phyloP scores from a whole-genome alignment of 23 tunicate genomes.

The Aplidium turbinatum region DNA sequence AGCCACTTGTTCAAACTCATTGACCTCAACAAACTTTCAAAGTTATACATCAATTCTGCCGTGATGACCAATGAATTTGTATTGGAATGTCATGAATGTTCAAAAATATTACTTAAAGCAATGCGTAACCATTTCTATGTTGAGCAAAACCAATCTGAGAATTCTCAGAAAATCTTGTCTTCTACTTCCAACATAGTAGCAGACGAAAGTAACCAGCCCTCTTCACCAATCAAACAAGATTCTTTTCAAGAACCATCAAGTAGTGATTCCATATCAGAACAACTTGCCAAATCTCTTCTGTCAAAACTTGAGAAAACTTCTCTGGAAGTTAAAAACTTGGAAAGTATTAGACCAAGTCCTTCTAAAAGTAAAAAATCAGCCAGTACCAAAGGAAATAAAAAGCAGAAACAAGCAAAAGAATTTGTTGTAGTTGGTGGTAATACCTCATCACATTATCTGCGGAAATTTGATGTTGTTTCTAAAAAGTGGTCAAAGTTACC shows the following conservation, averaged over 20 bases:
- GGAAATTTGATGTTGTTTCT: slow-evolving; percentile 7
- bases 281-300: too few relatives aligned
- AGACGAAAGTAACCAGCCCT: too few relatives aligned
- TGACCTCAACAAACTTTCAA: slow-evolving; percentile 1
- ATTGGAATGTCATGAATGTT: background rate
- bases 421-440: slow-evolving; percentile 23
- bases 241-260: too few relatives aligned
- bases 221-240: too few relatives aligned
- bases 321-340: too few relatives aligned
- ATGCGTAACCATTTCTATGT: background rate
- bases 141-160: background rate
- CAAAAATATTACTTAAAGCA: background rate
- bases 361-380: background rate
- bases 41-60: background rate
- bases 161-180: too few relatives aligned
- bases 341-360: too few relatives aligned
- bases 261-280: too few relatives aligned
- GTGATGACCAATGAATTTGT: background rate
- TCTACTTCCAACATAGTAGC: too few relatives aligned
- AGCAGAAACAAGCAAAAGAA: background rate
- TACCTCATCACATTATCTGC: background rate
- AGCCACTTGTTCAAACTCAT: background rate
- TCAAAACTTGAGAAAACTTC: too few relatives aligned
- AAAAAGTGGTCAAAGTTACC: slow-evolving; percentile 7
- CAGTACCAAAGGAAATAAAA: background rate